Evolutionary conservation across 37 sponge, comb jelly and placozoan species (phyloP).

Genomic region (Theonella swinhoei): DNA sequence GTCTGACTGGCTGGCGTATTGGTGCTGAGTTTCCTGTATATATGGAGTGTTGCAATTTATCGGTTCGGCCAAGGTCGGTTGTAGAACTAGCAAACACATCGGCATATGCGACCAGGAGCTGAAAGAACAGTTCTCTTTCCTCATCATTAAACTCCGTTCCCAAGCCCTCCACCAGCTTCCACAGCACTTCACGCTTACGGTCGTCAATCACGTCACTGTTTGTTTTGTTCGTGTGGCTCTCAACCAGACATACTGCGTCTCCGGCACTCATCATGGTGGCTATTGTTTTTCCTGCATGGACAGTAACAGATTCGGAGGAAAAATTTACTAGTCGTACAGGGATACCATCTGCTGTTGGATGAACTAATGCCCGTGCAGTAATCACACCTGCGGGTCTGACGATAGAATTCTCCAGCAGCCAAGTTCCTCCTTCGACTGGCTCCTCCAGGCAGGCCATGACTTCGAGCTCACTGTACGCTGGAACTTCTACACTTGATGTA

Average conservation of each 20-base stretch:
- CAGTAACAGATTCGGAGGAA: neutral
- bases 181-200: neutral
- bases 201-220: neutral
- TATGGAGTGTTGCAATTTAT: slow-evolving; percentile 30
- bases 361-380: no score
- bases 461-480: slow-evolving; percentile 30
- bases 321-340: slow-evolving; percentile 20
- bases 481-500: slow-evolving; percentile 12
- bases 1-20: slow-evolving; percentile 26
- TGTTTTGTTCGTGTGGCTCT: neutral
- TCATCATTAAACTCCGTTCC: neutral
- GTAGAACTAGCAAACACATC: slow-evolving; percentile 18
- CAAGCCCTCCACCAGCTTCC: neutral
- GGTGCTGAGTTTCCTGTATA: slow-evolving; percentile 34
- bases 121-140: neutral
- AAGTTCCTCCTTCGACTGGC: neutral
- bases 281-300: slow-evolving; percentile 12
- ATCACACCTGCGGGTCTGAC: neutral
- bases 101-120: neutral
- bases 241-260: neutral
- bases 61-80: no score
- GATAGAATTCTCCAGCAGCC: slow-evolving; percentile 10
- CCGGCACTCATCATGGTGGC: neutral
- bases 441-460: neutral
- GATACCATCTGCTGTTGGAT: neutral